Conservation (phyloP, 2,888 invertebrate genomes). For the Eupithecia subumbrata region DNA sequence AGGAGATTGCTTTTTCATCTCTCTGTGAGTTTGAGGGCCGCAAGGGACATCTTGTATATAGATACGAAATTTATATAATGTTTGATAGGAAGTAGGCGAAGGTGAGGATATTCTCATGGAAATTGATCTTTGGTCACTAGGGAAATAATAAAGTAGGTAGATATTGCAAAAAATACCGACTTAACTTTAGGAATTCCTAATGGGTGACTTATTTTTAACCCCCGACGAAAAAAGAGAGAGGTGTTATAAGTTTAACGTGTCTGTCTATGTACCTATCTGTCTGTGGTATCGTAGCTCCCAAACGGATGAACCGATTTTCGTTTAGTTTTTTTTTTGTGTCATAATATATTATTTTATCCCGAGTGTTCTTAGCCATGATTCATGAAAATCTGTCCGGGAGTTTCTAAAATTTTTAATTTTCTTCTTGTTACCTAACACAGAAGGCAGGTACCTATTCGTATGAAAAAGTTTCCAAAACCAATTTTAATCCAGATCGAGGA, state of each 20-base stretch:
- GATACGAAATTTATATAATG: slow-evolving; percentile 4
- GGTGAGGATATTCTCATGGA: background rate
- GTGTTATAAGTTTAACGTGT: too few species aligned
- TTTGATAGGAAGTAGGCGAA: background rate
- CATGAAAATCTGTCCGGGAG: too few species aligned
- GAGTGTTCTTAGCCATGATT: too few species aligned
- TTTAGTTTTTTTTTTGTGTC: too few species aligned
- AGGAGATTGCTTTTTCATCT: slow-evolving; percentile 37
- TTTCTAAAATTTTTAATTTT: too few species aligned
- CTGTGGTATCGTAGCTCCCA: too few species aligned
- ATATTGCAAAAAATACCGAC: background rate
- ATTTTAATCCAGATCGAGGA: background rate
- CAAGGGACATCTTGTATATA: slow-evolving; percentile 16
- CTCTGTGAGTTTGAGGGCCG: slow-evolving; percentile 9
- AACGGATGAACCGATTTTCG: too few species aligned
- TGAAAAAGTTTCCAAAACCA: background rate
- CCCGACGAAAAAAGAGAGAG: too few species aligned
- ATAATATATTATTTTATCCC: too few species aligned
- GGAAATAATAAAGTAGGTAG: background rate
- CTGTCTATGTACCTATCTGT: too few species aligned
- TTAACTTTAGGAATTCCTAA: background rate
- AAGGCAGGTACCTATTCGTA: background rate
- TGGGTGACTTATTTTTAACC: background rate
- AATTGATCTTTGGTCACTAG: slow-evolving; percentile 1
- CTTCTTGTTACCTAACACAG: background rate